phyloP scores from a whole-genome alignment of 1,140 invertebrate species.

The Meloidogyne hapla region DNA sequence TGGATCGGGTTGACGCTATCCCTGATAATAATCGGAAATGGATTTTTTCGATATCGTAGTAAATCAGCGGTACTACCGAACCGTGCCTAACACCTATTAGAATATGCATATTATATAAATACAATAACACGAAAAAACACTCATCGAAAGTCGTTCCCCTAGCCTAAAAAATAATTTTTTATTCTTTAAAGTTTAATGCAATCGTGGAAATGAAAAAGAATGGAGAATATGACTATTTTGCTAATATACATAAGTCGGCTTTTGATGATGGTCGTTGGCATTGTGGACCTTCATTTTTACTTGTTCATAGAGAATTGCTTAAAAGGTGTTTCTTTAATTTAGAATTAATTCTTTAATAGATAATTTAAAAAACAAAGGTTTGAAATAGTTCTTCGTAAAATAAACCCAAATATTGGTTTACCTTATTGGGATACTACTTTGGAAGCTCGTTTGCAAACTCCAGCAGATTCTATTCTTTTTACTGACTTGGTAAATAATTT shows the following conservation, averaged over 20 bases:
- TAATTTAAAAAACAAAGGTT: constrained; percentile 33
- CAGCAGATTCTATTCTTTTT: constrained; percentile 63
- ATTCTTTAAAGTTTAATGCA: constrained; percentile 55
- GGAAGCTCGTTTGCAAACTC: constrained; percentile 60
- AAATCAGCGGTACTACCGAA: too few relatives aligned
- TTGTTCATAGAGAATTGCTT: constrained; percentile 51
- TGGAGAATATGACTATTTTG: constrained; percentile 59
- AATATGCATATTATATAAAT: too few relatives aligned
- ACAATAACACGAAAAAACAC: too few relatives aligned
- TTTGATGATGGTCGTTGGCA: constrained; percentile 57
- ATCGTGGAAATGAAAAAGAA: constrained; percentile 63
- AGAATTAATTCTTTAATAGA: too few relatives aligned
- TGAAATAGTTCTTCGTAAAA: constrained; percentile 49
- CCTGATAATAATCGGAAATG: too few relatives aligned
- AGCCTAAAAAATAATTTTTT: not conserved
- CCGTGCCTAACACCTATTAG: too few relatives aligned
- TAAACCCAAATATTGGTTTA: constrained; percentile 44
- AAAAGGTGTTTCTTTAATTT: constrained; percentile 28
- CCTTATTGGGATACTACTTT: constrained; percentile 54
- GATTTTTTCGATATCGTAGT: too few relatives aligned
- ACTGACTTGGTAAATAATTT: constrained; percentile 30
- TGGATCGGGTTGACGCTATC: too few relatives aligned
- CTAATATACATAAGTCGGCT: constrained; percentile 45
- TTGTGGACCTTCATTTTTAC: constrained; percentile 48
- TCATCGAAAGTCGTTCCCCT: too few relatives aligned